Evolutionary conservation across 2,888 invertebrate genomes (phyloP).

Genomic region (Cheilosia soror): DNA sequence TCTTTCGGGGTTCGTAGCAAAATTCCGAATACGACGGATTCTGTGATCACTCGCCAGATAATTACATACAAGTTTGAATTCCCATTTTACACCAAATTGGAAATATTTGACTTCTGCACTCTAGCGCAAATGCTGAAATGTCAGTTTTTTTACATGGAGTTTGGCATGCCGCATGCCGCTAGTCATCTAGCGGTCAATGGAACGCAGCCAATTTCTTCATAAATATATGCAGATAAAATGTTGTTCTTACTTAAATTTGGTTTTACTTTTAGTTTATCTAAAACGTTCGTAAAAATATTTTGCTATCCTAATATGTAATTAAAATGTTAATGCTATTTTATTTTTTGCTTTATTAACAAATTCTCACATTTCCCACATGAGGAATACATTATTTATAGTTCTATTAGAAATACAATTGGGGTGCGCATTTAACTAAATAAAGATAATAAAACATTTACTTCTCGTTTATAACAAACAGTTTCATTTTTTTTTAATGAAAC

Average conservation of each 20-base stretch:
- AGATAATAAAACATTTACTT: conserved; percentile 45
- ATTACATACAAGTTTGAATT: too few relatives aligned
- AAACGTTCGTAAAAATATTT: conserved; percentile 71
- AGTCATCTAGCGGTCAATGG: too few relatives aligned
- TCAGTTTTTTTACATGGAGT: too few relatives aligned
- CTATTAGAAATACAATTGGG: conserved; percentile 36
- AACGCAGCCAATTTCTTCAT: too few relatives aligned
- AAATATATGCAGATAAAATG: neutral
- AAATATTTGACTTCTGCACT: too few relatives aligned
- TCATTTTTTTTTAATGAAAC: conserved; percentile 63
- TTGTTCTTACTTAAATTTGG: neutral
- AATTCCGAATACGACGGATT: too few relatives aligned
- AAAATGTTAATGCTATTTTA: conserved; percentile 16
- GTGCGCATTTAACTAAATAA: conserved; percentile 61
- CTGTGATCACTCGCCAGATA: too few relatives aligned
- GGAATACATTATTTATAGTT: neutral
- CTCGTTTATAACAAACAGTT: conserved; percentile 21
- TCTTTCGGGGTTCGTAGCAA: too few relatives aligned
- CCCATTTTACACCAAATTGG: too few relatives aligned
- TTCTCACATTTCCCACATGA: conserved; percentile 15
- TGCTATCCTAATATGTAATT: conserved; percentile 60
- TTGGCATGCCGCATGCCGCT: too few relatives aligned
- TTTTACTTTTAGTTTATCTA: conserved; percentile 51
- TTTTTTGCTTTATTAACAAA: conserved; percentile 43
- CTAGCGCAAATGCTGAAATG: too few relatives aligned